Conservation (phyloP, 2,113 vertebrate genomes). For the Sinocyclocheilus anshuiensis region DNA sequence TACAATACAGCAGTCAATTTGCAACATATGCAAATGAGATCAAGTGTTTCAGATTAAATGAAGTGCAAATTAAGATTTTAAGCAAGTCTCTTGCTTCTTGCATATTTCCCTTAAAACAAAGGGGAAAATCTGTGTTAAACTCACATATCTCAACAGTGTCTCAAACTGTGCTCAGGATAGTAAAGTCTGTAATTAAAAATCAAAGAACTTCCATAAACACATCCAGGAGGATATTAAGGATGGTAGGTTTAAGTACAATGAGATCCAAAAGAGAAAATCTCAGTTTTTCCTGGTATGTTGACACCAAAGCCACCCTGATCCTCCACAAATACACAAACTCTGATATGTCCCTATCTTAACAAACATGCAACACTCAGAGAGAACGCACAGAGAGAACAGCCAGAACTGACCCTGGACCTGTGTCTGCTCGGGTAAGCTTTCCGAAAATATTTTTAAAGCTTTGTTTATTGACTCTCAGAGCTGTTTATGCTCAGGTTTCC, state of each 20-base stretch:
- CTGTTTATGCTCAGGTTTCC: constrained; percentile 8
- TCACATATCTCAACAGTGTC: neutral
- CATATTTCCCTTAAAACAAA: neutral
- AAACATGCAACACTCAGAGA: neutral
- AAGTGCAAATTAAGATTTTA: neutral
- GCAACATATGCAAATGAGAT: neutral
- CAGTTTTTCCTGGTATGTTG: neutral
- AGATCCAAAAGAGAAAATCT: neutral
- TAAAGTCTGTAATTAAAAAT: neutral
- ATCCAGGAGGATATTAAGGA: neutral
- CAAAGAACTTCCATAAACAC: neutral
- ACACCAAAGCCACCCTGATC: neutral
- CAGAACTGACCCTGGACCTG: constrained; percentile 28
- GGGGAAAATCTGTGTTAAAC: neutral
- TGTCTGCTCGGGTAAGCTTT: constrained; percentile 4
- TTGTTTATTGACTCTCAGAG: constrained; percentile 44
- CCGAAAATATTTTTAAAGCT: constrained; percentile 43
- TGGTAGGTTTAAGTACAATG: neutral
- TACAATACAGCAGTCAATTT: neutral
- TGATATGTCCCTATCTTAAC: constrained; percentile 7
- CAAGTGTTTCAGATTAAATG: neutral
- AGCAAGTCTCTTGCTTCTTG: neutral
- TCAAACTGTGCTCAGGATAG: neutral
- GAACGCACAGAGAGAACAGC: constrained; percentile 6
- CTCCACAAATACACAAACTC: constrained; percentile 16